Conservation (phyloP, 2,888 invertebrate species). For the Drosophila sordidapex region DNA sequence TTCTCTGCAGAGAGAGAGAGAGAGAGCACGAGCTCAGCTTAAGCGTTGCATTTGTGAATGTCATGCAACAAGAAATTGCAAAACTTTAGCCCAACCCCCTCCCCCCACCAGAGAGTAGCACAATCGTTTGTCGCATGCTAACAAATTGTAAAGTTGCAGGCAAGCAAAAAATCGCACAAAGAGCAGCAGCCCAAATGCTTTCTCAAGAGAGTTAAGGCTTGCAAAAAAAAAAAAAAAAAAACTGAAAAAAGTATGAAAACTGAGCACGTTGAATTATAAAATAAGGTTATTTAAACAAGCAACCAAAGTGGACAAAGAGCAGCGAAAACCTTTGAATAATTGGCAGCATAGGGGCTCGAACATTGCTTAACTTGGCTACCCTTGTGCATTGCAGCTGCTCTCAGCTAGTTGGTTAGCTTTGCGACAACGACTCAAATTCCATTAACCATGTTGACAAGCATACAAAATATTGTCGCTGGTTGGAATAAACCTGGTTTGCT, state of each 20-base stretch:
- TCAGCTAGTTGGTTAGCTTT: not conserved
- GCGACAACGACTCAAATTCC: not conserved
- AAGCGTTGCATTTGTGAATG: slow-evolving; percentile 1
- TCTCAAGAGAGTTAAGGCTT: not conserved
- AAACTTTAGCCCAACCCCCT: not conserved
- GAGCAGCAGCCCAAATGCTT: not conserved
- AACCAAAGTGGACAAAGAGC: not conserved
- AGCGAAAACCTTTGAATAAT: not conserved
- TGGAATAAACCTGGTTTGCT: not conserved
- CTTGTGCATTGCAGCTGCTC: not conserved
- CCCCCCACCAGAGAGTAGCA: not conserved
- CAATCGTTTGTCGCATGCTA: slow-evolving; percentile 3
- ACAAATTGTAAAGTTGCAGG: not conserved
- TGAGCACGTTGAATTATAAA: not conserved
- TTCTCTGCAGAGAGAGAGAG: not conserved
- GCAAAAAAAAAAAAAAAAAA: rapidly evolving
- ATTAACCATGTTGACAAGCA: not conserved
- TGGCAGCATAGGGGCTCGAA: not conserved
- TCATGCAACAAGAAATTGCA: not conserved
- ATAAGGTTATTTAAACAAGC: not conserved
- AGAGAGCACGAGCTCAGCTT: not conserved
- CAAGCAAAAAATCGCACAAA: not conserved
- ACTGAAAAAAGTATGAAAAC: not conserved
- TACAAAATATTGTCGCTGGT: not conserved
- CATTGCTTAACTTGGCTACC: too few species aligned